phyloP scores from a whole-genome alignment of 2,113 vertebrate genomes.

The Thryonomys swinderianus region DNA sequence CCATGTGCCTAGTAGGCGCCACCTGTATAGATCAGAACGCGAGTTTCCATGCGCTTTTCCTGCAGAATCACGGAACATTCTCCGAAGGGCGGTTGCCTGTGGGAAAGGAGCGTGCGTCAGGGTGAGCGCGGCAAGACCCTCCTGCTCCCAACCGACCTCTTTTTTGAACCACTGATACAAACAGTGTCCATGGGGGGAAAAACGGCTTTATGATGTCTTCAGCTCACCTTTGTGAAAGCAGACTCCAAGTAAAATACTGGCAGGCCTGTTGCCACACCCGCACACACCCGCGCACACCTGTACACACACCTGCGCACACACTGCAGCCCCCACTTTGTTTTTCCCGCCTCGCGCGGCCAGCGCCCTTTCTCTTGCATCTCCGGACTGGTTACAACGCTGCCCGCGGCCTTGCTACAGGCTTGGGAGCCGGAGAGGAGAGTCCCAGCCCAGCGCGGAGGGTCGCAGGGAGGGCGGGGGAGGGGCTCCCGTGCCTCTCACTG shows the following conservation, averaged over 20 bases:
- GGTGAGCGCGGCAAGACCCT: background rate
- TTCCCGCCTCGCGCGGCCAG: background rate
- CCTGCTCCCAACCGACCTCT: background rate
- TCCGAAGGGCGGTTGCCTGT: background rate
- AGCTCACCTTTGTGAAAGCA: background rate
- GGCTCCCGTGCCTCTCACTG: rapidly evolving
- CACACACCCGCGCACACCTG: background rate
- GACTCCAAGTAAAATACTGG: background rate
- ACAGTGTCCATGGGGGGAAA: background rate
- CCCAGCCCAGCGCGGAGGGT: background rate
- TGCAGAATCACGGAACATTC: background rate
- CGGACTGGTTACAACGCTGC: background rate
- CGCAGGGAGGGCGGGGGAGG: rapidly evolving
- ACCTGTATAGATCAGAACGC: background rate
- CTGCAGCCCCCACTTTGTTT: background rate
- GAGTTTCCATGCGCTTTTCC: background rate
- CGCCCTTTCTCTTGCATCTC: background rate
- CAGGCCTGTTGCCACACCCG: background rate
- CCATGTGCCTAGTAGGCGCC: background rate
- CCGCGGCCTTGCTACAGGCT: background rate
- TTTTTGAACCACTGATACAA: background rate
- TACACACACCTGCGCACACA: background rate
- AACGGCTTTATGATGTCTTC: background rate
- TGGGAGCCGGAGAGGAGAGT: background rate
- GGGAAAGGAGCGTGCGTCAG: no score